Conservation (phyloP, 2,888 invertebrate genomes). For the Lutraria lutraria region DNA sequence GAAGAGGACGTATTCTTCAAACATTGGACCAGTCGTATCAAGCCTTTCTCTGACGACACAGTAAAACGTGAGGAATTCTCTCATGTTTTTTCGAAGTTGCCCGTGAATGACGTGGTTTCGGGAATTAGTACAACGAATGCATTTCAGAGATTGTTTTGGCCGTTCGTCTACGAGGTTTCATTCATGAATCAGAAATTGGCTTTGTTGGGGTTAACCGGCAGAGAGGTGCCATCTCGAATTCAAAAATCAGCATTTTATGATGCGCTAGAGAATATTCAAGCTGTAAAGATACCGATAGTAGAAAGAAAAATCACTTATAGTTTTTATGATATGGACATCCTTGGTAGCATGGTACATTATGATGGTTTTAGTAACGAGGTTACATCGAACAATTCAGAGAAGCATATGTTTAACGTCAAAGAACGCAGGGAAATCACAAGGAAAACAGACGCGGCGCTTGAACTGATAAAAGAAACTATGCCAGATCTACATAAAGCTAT, state of each 20-base stretch:
- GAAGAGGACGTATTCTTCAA: background rate
- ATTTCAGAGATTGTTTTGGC: no score
- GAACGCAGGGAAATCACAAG: background rate
- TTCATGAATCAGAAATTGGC: no score
- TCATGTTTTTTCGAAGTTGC: background rate
- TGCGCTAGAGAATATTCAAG: background rate
- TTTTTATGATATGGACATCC: background rate
- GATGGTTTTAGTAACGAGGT: background rate
- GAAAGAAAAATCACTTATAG: background rate
- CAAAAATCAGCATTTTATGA: background rate
- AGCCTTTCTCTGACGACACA: background rate
- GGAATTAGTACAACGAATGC: no score
- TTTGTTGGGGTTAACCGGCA: no score
- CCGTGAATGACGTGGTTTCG: no score
- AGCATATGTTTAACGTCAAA: background rate
- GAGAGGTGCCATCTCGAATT: no score
- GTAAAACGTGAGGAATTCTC: background rate
- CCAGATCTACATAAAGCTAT: no score
- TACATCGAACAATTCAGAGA: background rate
- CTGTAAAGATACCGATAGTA: slow-evolving; percentile 1
- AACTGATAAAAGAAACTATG: no score
- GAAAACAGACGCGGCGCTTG: slow-evolving; percentile 31
- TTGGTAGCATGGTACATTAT: background rate
- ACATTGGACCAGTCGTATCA: background rate
- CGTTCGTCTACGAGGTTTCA: no score